Evolutionary conservation across 1,140 invertebrate genomes (phyloP).

Genomic region (Papilio helenus): DNA sequence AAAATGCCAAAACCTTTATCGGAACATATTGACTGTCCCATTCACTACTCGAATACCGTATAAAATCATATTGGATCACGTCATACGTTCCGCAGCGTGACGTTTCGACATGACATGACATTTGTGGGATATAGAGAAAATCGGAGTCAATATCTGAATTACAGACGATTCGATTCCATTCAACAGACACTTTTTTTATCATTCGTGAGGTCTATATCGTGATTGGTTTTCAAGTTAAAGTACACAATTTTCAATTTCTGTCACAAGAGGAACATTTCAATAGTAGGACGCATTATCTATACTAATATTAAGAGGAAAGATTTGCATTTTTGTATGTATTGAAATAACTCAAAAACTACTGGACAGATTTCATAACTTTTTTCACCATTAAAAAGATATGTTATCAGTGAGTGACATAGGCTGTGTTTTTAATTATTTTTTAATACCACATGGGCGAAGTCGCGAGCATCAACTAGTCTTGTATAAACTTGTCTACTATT

Average conservation of each 20-base stretch:
- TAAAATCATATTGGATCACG: conserved; percentile 46
- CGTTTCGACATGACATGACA: conserved; percentile 64
- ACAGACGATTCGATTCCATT: conserved; percentile 55
- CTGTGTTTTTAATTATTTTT: too few species aligned
- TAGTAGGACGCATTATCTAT: background rate
- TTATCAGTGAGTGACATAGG: too few species aligned
- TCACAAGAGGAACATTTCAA: background rate
- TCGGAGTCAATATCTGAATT: conserved; percentile 59
- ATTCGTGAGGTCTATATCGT: background rate
- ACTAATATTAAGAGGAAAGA: too few species aligned
- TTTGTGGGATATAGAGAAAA: conserved; percentile 53
- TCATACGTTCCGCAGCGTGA: conserved; percentile 50
- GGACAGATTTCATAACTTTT: too few species aligned
- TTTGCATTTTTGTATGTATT: too few species aligned
- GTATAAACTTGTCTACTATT: too few species aligned
- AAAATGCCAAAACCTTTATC: background rate
- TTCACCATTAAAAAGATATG: too few species aligned
- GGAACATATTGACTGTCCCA: background rate
- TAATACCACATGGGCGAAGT: too few species aligned
- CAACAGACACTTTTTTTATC: conserved; percentile 44
- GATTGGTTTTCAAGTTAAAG: conserved; percentile 21
- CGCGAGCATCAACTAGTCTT: too few species aligned
- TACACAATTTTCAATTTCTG: background rate
- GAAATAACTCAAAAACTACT: too few species aligned
- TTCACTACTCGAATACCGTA: conserved; percentile 16